These are phyloP conservation scores for Thrips palmi DNA, from an alignment of 1,140 invertebrate species.

Conservation along the genomic window DNA sequence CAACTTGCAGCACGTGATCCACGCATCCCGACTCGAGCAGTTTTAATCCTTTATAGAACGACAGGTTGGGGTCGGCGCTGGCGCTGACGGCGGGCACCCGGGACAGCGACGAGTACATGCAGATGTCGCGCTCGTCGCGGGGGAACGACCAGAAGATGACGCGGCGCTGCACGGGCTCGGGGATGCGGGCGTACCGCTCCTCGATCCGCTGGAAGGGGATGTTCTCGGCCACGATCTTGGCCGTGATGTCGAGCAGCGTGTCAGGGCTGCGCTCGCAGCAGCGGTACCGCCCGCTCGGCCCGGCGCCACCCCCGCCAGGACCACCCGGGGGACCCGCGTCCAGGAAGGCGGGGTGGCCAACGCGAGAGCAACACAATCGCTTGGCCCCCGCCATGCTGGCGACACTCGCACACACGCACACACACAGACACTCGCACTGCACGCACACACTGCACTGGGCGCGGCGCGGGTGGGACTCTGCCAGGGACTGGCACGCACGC, in stretches of 20 bases:
- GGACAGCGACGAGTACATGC: constrained; percentile 72
- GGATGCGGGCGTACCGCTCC: constrained; percentile 68
- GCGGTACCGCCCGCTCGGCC: not conserved
- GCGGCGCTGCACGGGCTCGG: constrained; percentile 68
- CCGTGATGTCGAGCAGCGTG: constrained; percentile 60
- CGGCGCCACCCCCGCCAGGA: constrained; percentile 4
- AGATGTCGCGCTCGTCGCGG: constrained; percentile 66
- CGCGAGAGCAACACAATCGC: constrained; percentile 24
- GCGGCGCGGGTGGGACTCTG: too few species aligned
- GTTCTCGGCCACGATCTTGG: constrained; percentile 63
- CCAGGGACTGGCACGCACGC: constrained; percentile 10
- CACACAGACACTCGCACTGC: not conserved
- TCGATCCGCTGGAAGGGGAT: constrained; percentile 74
- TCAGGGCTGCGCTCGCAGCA: constrained; percentile 29
- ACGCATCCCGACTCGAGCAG: constrained; percentile 61
- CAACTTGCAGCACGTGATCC: constrained; percentile 71
- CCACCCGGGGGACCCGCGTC: constrained; percentile 8
- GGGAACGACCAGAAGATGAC: constrained; percentile 82
- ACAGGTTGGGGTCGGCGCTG: constrained; percentile 47
- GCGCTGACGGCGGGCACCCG: constrained; percentile 22
- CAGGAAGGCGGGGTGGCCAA: constrained; percentile 25
- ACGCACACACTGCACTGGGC: not conserved
- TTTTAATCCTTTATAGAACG: constrained; percentile 69
- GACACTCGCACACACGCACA: constrained; percentile 1
- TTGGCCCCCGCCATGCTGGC: constrained; percentile 15